Evolutionary conservation across 2,797 vertebrate genomes (phyloP).

Genomic region (Notolabrus celidotus): DNA sequence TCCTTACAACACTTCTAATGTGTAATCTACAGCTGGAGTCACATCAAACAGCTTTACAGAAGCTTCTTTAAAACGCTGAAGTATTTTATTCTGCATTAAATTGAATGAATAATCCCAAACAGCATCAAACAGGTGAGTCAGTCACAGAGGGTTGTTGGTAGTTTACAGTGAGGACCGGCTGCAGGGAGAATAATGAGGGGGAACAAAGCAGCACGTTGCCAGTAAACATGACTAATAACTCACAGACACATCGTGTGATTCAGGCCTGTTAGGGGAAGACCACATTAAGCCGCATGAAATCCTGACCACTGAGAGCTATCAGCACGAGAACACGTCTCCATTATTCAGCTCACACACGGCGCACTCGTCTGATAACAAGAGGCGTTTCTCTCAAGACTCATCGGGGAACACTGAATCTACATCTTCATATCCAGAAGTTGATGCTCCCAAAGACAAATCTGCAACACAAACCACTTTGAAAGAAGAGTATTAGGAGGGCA

Average conservation of each 20-base stretch:
- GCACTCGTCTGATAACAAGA: neutral
- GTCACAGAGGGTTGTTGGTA: neutral
- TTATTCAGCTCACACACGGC: neutral
- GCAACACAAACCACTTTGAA: no score
- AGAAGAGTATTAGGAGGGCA: no score
- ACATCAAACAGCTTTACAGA: no score
- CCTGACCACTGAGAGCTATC: neutral
- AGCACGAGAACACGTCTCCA: neutral
- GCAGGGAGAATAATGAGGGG: neutral
- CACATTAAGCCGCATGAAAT: neutral
- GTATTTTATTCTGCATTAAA: no score
- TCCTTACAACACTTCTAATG: no score
- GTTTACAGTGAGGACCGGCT: neutral
- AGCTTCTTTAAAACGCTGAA: no score
- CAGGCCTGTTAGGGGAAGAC: neutral
- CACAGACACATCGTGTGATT: conserved; percentile 9
- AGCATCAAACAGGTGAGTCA: neutral
- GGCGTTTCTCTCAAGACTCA: neutral
- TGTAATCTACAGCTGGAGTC: no score
- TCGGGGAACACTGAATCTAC: neutral
- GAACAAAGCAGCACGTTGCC: neutral
- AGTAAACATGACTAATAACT: conserved; percentile 27
- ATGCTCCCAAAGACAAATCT: neutral
- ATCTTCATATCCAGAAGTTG: no score
- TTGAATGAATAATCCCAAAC: no score